Evolutionary conservation across 2,888 invertebrate genomes (phyloP).

Genomic region (Agapetus fuscipes): DNA sequence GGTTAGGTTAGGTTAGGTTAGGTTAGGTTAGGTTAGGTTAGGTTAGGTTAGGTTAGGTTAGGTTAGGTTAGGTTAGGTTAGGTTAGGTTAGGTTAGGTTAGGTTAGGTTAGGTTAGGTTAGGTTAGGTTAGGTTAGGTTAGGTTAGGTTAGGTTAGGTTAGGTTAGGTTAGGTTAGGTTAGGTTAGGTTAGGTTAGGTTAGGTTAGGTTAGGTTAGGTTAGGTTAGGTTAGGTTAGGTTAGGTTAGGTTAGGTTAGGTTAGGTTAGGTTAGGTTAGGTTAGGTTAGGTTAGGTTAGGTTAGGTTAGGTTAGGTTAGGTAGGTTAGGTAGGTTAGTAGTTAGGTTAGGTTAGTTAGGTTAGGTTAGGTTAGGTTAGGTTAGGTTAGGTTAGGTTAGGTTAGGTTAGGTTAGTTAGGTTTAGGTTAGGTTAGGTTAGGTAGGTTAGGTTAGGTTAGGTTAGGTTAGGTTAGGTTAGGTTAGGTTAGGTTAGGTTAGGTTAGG

Average conservation of each 20-base stretch:
- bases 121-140: conserved; percentile 6
- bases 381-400: conserved; percentile 4
- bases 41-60: conserved; percentile 10
- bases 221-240: conserved; percentile 14
- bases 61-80: conserved; percentile 7
- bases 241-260: conserved; percentile 14
- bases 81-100: conserved; percentile 9
- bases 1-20: conserved; percentile 8
- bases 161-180: conserved; percentile 5
- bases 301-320: conserved; percentile 9
- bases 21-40: too few species aligned
- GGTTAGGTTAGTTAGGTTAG: not conserved
- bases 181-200: conserved; percentile 12
- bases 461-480: conserved; percentile 10
- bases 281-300: conserved; percentile 9
- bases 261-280: conserved; percentile 14
- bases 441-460: conserved; percentile 4
- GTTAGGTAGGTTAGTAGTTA: conserved; percentile 7
- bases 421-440: too few species aligned
- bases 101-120: conserved; percentile 8
- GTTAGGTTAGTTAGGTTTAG: conserved; percentile 6
- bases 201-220: conserved; percentile 16
- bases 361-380: not conserved
- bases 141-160: not conserved
- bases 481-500: too few species aligned